phyloP scores from a whole-genome alignment of 2,797 vertebrate genomes.

The Phataginus tetradactyla region DNA sequence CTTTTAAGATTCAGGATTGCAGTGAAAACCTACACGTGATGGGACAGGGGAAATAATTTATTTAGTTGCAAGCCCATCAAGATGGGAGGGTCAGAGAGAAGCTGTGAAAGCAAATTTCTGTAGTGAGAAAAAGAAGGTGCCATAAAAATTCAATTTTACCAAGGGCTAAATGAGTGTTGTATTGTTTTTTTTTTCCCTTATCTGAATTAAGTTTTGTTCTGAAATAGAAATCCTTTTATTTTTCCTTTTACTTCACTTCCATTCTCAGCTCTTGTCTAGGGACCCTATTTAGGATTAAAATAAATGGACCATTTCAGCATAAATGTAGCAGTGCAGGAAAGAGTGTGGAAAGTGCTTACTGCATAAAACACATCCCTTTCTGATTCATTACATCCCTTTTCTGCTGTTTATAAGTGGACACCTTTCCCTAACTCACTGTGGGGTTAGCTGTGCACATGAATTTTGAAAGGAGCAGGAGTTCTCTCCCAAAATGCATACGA shows the following conservation, averaged over 20 bases:
- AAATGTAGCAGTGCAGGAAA: conserved; percentile 76
- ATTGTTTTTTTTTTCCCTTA: background rate
- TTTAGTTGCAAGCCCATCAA: background rate
- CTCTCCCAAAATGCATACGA: background rate
- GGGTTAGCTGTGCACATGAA: conserved; percentile 48
- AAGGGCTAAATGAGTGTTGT: conserved; percentile 32
- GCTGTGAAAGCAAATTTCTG: conserved; percentile 51
- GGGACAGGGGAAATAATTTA: conserved; percentile 5
- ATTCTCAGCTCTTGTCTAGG: conserved; percentile 76
- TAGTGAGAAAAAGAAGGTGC: background rate
- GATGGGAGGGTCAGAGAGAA: background rate
- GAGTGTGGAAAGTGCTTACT: conserved; percentile 82
- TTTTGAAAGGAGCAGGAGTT: conserved; percentile 18
- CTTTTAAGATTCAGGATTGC: background rate
- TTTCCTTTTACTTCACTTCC: conserved; percentile 66
- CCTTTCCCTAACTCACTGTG: conserved; percentile 72
- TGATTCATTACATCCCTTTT: conserved; percentile 79
- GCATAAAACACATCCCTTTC: conserved; percentile 80
- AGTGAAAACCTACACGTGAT: background rate
- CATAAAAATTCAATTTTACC: conserved; percentile 66
- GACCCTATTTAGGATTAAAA: conserved; percentile 82
- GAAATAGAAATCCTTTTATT: conserved; percentile 75
- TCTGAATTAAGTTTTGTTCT: conserved; percentile 74
- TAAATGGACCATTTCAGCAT: conserved; percentile 83
- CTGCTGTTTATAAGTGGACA: conserved; percentile 76